phyloP scores from a whole-genome alignment of 2,888 invertebrate species.

The Elmis aenea region DNA sequence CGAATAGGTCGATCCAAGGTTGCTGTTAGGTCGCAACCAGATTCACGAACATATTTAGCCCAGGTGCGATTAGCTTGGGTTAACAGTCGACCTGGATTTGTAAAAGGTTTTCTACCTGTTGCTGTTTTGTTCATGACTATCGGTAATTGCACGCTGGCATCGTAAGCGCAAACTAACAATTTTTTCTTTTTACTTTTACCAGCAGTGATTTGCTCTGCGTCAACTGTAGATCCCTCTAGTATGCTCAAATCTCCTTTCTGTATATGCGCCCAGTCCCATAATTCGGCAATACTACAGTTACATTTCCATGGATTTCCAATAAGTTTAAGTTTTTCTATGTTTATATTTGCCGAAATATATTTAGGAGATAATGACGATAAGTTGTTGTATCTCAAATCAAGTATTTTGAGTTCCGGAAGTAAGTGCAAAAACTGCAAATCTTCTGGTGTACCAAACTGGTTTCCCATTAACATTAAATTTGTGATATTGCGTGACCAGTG shows the following conservation, averaged over 20 bases:
- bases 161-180: conserved; percentile 60
- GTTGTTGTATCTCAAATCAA: conserved; percentile 62
- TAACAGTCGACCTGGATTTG: conserved; percentile 54
- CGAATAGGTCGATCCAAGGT: conserved; percentile 28
- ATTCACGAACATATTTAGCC: conserved; percentile 67
- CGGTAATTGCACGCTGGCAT: conserved; percentile 52
- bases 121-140: conserved; percentile 49
- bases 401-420: conserved; percentile 53
- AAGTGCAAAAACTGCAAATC: conserved; percentile 55
- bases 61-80: conserved; percentile 61
- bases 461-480: conserved; percentile 56
- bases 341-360: conserved; percentile 53
- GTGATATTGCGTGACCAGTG: conserved; percentile 59
- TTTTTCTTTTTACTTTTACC: conserved; percentile 63
- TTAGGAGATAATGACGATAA: conserved; percentile 56
- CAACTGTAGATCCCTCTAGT: conserved; percentile 60
- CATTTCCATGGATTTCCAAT: conserved; percentile 66
- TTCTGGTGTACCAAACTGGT: conserved; percentile 49
- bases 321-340: conserved; percentile 57
- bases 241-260: conserved; percentile 60
- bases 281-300: conserved; percentile 62
- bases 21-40: conserved; percentile 50
- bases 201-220: conserved; percentile 57
- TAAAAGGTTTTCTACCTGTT: conserved; percentile 53
- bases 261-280: conserved; percentile 70